These are phyloP conservation scores for silkworm (Bombyx mori) DNA, from an alignment of 1,140 invertebrate species.

Conservation along the genomic window ASM3026992v2 NC_085128.1:16701501-16702000, in stretches of 20 bases:
- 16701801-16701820: constrained; percentile 21
- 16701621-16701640: constrained; percentile 28
- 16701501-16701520: constrained; percentile 27
- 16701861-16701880: constrained; percentile 22
- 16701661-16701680: constrained; percentile 35
- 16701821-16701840: constrained; percentile 36
- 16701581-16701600: constrained; percentile 39
- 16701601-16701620: constrained; percentile 29
- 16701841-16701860: constrained; percentile 30
- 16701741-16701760: neutral
- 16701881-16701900: constrained; percentile 41
- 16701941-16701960: constrained; percentile 23
- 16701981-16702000: constrained; percentile 40
- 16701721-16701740: constrained; percentile 2
- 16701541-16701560: constrained; percentile 13
- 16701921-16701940: constrained; percentile 35
- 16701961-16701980: constrained; percentile 28
- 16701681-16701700: constrained; percentile 29
- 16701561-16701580: constrained; percentile 26
- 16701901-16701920: constrained; percentile 32
- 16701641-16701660: constrained; percentile 31
- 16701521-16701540: constrained; percentile 15
- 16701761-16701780: neutral
- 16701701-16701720: constrained; percentile 26
- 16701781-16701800: neutral